Conservation (phyloP, 2,113 vertebrate genomes). For the Hippopotamus amphibius region DNA sequence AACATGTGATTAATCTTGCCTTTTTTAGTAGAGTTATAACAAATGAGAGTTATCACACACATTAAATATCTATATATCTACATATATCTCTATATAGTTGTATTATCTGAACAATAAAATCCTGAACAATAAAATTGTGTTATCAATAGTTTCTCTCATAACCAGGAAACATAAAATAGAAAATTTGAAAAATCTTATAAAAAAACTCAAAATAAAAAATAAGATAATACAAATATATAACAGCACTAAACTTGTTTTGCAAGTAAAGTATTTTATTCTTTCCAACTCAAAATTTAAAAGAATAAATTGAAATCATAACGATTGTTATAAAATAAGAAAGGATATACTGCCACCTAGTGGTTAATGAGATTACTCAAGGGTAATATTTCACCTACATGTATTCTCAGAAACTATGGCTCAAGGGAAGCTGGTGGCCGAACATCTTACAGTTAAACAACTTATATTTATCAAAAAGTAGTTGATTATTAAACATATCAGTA, state of each 20-base stretch:
- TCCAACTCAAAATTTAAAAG: slow-evolving; percentile 7
- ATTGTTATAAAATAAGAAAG: slow-evolving; percentile 66
- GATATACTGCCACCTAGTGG: slow-evolving; percentile 80
- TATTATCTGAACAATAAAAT: not conserved
- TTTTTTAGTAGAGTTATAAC: not conserved
- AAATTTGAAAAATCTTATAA: not conserved
- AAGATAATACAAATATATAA: not conserved
- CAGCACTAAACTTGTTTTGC: not conserved
- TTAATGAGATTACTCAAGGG: not conserved
- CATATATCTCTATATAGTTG: not conserved
- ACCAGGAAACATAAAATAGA: not conserved
- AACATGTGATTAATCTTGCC: not conserved
- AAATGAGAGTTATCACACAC: too few species aligned
- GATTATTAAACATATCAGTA: not conserved
- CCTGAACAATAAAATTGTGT: not conserved
- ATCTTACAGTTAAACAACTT: not conserved
- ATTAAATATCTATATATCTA: not conserved
- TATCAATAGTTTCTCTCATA: not conserved
- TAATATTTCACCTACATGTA: not conserved
- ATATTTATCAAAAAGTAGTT: not conserved
- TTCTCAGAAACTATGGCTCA: not conserved
- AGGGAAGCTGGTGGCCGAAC: not conserved
- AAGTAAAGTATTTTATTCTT: not conserved
- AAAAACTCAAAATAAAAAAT: not conserved
- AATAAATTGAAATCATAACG: not conserved